Evolutionary conservation across 2,797 vertebrate species (phyloP).

Genomic region (Myioborus melanocephalus): DNA sequence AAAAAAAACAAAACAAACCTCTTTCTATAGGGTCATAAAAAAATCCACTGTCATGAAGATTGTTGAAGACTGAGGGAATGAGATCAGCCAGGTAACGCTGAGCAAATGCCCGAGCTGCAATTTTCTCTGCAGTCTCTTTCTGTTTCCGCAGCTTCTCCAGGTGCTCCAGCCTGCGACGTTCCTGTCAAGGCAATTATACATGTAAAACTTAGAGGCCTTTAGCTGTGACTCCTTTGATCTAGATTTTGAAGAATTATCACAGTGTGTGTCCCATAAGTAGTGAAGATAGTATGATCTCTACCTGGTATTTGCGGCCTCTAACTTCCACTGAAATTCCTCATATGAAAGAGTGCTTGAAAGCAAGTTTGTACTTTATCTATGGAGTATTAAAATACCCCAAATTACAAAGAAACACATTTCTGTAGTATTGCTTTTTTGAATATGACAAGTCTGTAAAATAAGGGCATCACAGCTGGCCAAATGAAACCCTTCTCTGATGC

Average conservation of each 20-base stretch:
- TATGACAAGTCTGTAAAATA: neutral
- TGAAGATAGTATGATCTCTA: neutral
- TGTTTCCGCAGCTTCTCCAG: constrained; percentile 76
- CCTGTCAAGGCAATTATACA: constrained; percentile 69
- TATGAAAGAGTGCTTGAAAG: neutral
- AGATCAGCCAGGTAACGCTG: constrained; percentile 85
- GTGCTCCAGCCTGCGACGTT: constrained; percentile 82
- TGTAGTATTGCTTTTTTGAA: neutral
- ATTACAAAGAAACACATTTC: neutral
- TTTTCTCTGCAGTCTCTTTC: constrained; percentile 83
- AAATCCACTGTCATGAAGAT: constrained; percentile 83
- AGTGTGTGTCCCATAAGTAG: neutral
- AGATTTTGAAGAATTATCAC: neutral
- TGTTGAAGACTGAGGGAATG: constrained; percentile 82
- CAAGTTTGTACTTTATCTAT: neutral
- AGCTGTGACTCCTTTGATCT: neutral
- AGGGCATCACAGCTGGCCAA: neutral
- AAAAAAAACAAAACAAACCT: constrained; percentile 72
- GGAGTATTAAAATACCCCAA: neutral
- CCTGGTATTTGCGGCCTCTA: neutral
- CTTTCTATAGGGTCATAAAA: constrained; percentile 88
- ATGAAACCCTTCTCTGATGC: neutral
- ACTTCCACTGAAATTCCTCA: neutral
- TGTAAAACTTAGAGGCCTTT: neutral
- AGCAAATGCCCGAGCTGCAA: constrained; percentile 84